A percentile compares a stretch with the other conserved stretches of the same genome.
phyloP scores from a whole-genome alignment of 1,140 invertebrate species.

The Drosophila grimshawi region DNA sequence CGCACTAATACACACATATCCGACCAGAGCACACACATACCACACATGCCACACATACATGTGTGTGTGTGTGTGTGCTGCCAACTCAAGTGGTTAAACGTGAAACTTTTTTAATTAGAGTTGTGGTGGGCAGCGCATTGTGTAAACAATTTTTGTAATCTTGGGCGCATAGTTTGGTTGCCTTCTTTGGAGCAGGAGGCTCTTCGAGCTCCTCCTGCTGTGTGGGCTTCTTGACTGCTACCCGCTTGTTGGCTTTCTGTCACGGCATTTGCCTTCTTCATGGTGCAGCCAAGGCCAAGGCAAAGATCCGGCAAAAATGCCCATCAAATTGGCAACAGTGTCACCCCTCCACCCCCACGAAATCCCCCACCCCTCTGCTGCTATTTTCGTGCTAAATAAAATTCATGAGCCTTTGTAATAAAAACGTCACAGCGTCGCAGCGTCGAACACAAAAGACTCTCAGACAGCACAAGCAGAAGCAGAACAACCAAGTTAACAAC shows the following conservation, averaged over 20 bases:
- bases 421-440: conserved; percentile 64
- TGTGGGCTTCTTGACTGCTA: conserved; percentile 3
- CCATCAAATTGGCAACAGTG: conserved; percentile 68
- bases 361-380: conserved; percentile 7
- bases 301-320: conserved; percentile 45
- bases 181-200: neutral
- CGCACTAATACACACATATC: conserved; percentile 56
- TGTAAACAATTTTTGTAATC: conserved; percentile 73
- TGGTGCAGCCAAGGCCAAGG: conserved; percentile 39
- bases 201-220: neutral
- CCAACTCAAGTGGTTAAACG: conserved; percentile 79
- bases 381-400: conserved; percentile 68
- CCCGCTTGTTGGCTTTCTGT: conserved; percentile 4
- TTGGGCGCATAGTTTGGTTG: conserved; percentile 67
- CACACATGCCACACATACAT: conserved; percentile 21
- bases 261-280: conserved; percentile 46
- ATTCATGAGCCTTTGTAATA: conserved; percentile 80
- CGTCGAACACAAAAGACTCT: conserved; percentile 63
- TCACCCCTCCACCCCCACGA: neutral
- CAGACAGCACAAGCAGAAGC: conserved; percentile 11
- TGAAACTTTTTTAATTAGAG: conserved; percentile 83
- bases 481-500: neutral
- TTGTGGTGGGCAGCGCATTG: conserved; percentile 73
- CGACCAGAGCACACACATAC: conserved; percentile 38
- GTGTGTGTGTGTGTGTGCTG: conserved; percentile 26